Evolutionary conservation across 1,140 invertebrate genomes (phyloP), one percentile per base, ranked within the genome.

Genomic region (Aphelenchoides besseyi): DNA sequence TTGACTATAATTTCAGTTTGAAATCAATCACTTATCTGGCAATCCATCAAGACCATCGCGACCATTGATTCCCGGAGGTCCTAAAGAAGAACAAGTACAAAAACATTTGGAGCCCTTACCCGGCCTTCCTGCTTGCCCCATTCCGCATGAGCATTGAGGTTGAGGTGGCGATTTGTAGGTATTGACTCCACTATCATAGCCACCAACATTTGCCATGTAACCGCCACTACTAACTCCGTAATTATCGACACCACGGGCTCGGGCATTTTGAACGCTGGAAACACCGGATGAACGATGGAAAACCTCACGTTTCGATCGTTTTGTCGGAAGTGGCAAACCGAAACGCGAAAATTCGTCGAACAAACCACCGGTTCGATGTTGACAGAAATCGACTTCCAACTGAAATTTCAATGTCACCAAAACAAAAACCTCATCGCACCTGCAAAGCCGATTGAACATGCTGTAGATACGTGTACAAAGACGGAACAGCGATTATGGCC

Each of bases 381-480:
- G 70, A 29, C 23, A 29, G 23, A 72, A 70, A 2, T 72, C 18
- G 3, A 73, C 55, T 69, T 53, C 70, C 1, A 61, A 36, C 37
- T 72, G 48, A 12, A 41, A 70, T 30, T 28, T n/a, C n/a, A n/a
- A n/a, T n/a, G n/a, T 30, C 59, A 1, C 3, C 1, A 29, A 29
- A 32, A 1, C 2, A 23, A 29, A 62, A 2, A 2, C 18, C 30
- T 18, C 2, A 32, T 12, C n/a, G 63, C 68, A 64, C 32, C 57
- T 74, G 64, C 2, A 76, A 36, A 35, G 69, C 36, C 26, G 71
- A 72, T 55, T 77, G 75, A 41, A 77, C 74, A 63, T 77, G 68
- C 55, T 75, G 73, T 12, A 77, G 35, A 62, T 77, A 76, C 52
- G 70, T 76, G 36, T 77, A 76, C 28, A 77, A 64, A 16, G 71